phyloP scores from a whole-genome alignment of 2,797 vertebrate species.

The Poeciliopsis paucimaculata region DNA sequence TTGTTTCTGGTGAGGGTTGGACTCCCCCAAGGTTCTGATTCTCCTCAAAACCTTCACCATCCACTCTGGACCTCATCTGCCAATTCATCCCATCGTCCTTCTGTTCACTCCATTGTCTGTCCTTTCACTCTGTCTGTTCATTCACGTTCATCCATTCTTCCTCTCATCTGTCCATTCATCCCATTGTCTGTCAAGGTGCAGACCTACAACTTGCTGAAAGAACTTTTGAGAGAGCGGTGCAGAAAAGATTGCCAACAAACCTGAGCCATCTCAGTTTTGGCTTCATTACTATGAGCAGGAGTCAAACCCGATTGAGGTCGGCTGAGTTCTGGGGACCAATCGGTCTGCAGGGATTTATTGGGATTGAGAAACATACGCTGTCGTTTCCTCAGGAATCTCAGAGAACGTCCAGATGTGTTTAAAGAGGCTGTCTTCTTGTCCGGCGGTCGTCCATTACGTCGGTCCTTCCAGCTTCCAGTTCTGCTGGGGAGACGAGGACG shows the following conservation, averaged over 20 bases:
- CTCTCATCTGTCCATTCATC: not conserved
- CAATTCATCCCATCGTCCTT: not conserved
- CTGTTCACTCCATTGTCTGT: not conserved
- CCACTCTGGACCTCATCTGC: not conserved
- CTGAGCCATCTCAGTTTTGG: not conserved
- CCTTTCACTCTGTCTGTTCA: not conserved
- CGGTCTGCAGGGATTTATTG: not conserved
- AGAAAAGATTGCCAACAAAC: not conserved
- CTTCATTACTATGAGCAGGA: not conserved
- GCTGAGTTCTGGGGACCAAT: not conserved
- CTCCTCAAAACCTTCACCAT: not conserved
- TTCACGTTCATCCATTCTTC: too few species aligned
- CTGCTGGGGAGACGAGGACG: constrained; percentile 62
- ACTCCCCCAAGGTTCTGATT: not conserved
- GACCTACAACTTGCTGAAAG: not conserved
- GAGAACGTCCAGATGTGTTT: constrained; percentile 63
- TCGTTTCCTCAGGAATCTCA: constrained; percentile 36
- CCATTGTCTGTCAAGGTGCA: not conserved
- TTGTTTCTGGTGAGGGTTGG: not conserved
- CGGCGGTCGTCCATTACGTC: accelerated
- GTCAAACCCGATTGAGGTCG: not conserved
- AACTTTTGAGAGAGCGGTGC: not conserved
- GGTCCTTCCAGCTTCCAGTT: constrained; percentile 62
- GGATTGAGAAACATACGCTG: not conserved
- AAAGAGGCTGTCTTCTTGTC: constrained; percentile 44